Evolutionary conservation across 2,888 invertebrate species (phyloP).

Genomic region (Prosapia bicincta): DNA sequence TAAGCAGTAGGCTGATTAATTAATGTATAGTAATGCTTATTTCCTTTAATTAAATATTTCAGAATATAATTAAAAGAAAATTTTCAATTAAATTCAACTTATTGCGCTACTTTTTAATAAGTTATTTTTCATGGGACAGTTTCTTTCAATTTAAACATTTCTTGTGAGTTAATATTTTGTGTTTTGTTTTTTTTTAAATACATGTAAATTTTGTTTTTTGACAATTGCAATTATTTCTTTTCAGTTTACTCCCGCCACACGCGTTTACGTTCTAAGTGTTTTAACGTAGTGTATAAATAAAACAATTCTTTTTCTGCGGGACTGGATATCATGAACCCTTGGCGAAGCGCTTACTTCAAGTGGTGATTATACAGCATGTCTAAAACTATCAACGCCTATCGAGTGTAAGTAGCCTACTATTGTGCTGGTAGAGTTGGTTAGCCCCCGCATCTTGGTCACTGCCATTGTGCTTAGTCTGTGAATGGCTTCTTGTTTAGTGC

Average conservation of each 20-base stretch:
- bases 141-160: too few species aligned
- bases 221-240: not conserved
- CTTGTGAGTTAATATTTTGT: too few species aligned
- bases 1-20: too few species aligned
- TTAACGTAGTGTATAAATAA: not conserved
- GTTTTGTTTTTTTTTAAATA: not conserved
- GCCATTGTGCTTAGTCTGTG: not conserved
- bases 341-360: not conserved
- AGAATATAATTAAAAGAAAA: too few species aligned
- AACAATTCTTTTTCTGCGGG: not conserved
- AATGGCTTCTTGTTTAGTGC: not conserved
- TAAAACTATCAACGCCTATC: constrained; percentile 85
- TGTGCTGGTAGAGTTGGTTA: not conserved
- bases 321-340: not conserved
- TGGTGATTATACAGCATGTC: constrained; percentile 54
- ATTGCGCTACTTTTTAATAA: too few species aligned
- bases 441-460: not conserved
- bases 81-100: too few species aligned
- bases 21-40: too few species aligned
- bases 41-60: too few species aligned
- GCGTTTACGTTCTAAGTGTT: not conserved
- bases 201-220: not conserved
- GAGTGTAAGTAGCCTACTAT: constrained; percentile 66
- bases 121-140: too few species aligned
- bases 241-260: not conserved